Percentiles rank a stretch among this genome's conserved stretches.
These are phyloP conservation scores for Distichodus sexfasciatus DNA, from an alignment of 2,797 vertebrate species.

Conservation along the genomic window DNA sequence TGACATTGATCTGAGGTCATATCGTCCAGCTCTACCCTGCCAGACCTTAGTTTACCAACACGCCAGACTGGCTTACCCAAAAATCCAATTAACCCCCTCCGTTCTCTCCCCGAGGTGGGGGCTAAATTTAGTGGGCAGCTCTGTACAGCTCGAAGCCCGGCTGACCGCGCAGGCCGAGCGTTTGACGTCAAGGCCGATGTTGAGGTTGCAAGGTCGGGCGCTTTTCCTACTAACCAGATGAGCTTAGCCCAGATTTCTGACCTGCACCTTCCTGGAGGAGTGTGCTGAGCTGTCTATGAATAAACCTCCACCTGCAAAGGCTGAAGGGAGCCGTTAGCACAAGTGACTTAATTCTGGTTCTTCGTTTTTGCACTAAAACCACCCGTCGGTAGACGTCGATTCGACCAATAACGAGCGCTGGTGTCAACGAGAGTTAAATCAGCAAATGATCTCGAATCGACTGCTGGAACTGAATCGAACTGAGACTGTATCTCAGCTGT, in stretches of 20 bases:
- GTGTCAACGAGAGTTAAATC: no score
- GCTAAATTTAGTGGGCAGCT: slow-evolving; percentile 35
- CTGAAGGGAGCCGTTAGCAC: background rate
- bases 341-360: no score
- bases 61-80: slow-evolving; percentile 29
- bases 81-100: slow-evolving; percentile 44
- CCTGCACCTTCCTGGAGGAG: background rate
- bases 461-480: no score
- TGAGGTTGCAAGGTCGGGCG: no score
- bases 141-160: background rate
- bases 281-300: slow-evolving; percentile 15
- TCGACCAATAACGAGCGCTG: no score
- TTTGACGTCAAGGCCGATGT: slow-evolving; percentile 41
- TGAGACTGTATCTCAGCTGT: no score
- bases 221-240: slow-evolving; percentile 23
- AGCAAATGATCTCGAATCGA: no score
- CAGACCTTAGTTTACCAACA: slow-evolving; percentile 39
- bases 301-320: background rate
- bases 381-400: no score
- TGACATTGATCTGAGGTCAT: no score
- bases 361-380: no score
- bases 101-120: slow-evolving; percentile 12
- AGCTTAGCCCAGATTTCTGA: slow-evolving; percentile 29
- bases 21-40: background rate
- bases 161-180: slow-evolving; percentile 15